phyloP scores from a whole-genome alignment of 2,888 invertebrate species.

The Tenthredo livida region DNA sequence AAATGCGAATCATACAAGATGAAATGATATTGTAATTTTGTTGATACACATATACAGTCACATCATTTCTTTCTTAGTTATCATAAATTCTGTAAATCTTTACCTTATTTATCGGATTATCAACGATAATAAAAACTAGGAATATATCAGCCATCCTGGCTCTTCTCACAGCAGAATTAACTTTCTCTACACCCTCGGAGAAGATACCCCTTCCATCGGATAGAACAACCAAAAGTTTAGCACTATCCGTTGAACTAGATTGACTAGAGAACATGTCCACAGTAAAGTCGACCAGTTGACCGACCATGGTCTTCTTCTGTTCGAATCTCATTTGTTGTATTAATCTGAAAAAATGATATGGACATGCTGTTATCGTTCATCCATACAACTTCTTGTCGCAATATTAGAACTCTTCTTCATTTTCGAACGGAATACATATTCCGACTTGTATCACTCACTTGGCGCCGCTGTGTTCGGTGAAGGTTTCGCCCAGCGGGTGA shows the following conservation, averaged over 20 bases:
- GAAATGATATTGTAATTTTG: conserved; percentile 26
- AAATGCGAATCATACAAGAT: conserved; percentile 68
- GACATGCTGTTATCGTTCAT: conserved; percentile 33
- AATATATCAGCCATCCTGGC: conserved; percentile 93
- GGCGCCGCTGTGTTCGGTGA: conserved; percentile 92
- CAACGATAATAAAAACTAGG: conserved; percentile 96
- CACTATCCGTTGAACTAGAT: conserved; percentile 82
- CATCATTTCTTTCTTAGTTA: background rate
- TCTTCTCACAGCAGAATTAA: conserved; percentile 88
- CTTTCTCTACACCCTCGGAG: conserved; percentile 90
- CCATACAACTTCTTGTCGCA: background rate
- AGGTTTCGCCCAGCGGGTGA: conserved; percentile 92
- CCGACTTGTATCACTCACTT: conserved; percentile 73
- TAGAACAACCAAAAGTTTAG: conserved; percentile 93
- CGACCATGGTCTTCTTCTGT: conserved; percentile 94
- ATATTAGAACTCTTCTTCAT: background rate
- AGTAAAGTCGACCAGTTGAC: conserved; percentile 89
- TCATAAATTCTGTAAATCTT: conserved; percentile 56
- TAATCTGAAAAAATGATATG: conserved; percentile 78
- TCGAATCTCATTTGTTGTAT: conserved; percentile 91
- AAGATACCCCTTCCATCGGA: conserved; percentile 97
- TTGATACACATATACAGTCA: background rate
- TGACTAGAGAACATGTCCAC: conserved; percentile 84
- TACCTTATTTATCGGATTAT: conserved; percentile 95
- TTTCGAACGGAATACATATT: background rate